Conservation (phyloP, 2,113 vertebrate genomes). For the Urocynchramus pylzowi region DNA sequence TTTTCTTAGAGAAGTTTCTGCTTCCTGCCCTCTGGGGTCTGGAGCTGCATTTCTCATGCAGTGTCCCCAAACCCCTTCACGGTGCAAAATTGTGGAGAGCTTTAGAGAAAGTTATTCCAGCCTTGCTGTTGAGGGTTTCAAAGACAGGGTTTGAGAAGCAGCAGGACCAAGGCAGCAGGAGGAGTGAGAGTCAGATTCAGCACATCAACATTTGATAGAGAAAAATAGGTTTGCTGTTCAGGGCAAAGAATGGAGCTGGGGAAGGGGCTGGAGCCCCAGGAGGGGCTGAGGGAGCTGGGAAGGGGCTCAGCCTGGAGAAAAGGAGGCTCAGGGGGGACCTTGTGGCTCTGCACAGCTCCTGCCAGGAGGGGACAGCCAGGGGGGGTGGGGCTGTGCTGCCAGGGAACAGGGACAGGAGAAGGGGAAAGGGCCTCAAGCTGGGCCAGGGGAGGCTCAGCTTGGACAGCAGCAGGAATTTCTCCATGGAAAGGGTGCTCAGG, state of each 20-base stretch:
- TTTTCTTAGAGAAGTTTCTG: neutral
- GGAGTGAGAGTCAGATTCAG: neutral
- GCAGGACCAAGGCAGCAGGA: neutral
- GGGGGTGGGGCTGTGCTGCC: neutral
- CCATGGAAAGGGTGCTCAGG: neutral
- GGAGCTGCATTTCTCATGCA: neutral
- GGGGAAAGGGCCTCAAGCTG: neutral
- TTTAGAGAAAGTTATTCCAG: neutral
- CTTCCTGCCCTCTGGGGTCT: neutral
- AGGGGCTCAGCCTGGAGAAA: neutral
- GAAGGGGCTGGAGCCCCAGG: neutral
- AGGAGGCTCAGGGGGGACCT: neutral
- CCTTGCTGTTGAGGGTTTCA: neutral
- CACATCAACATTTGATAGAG: neutral
- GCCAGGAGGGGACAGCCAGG: neutral
- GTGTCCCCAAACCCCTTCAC: neutral
- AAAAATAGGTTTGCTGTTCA: neutral
- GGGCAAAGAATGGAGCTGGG: rapidly evolving
- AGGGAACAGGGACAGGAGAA: neutral
- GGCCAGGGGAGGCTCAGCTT: neutral
- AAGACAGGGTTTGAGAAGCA: neutral
- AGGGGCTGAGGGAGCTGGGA: neutral
- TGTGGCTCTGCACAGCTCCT: neutral
- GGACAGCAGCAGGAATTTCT: neutral
- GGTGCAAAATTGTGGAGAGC: neutral